Conservation (phyloP, 2,888 invertebrate species). For the Timema podura region DNA sequence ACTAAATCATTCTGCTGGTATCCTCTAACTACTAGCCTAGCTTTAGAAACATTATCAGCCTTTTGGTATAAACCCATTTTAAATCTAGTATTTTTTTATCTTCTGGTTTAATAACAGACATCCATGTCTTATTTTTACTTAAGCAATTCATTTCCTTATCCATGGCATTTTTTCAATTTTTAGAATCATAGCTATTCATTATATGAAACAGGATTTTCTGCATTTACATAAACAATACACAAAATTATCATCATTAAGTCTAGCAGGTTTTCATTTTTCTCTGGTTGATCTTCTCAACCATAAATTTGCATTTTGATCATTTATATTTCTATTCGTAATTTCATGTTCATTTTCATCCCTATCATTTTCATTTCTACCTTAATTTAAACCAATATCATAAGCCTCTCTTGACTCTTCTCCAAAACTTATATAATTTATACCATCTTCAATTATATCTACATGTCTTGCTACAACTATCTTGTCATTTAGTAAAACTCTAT, state of each 20-base stretch:
- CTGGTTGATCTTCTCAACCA: neutral
- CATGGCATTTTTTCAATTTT: neutral
- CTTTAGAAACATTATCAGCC: too few species aligned
- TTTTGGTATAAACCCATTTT: too few species aligned
- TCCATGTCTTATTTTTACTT: neutral
- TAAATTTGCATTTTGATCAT: neutral
- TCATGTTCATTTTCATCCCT: neutral
- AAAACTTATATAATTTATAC: neutral
- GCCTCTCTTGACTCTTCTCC: neutral
- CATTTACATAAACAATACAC: neutral
- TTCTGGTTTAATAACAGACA: neutral
- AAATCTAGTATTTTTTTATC: too few species aligned
- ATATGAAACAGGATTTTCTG: neutral
- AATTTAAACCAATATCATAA: neutral
- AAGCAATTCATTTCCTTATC: neutral
- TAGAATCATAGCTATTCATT: neutral
- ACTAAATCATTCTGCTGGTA: too few species aligned
- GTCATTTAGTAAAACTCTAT: neutral
- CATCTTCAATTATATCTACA: slow-evolving; percentile 1
- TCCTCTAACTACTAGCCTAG: too few species aligned
- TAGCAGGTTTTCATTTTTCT: slow-evolving; percentile 5
- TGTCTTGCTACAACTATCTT: neutral
- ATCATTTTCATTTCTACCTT: neutral
- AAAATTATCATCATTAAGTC: neutral
- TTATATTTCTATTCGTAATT: neutral